Evolutionary conservation across 2,113 vertebrate genomes (phyloP).

Genomic region (Balaeniceps rex): DNA sequence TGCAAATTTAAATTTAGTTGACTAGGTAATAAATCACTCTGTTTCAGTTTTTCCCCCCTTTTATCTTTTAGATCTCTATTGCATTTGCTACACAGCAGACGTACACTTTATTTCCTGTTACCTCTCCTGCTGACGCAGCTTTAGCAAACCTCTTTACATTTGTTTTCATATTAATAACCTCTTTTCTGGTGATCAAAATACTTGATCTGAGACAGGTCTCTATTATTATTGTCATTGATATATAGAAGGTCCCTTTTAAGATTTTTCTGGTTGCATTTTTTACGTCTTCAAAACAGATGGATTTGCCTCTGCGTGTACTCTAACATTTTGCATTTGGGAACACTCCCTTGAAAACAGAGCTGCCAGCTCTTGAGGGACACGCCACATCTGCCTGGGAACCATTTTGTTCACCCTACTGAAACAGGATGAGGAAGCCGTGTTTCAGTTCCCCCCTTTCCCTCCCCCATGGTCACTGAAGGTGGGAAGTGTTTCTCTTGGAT

Average conservation of each 20-base stretch:
- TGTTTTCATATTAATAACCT: neutral
- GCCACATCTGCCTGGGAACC: neutral
- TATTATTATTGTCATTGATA: neutral
- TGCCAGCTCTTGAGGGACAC: neutral
- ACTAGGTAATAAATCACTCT: slow-evolving; percentile 46
- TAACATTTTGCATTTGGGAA: neutral
- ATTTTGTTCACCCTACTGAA: neutral
- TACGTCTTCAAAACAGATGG: neutral
- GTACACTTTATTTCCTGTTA: neutral
- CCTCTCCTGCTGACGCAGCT: neutral
- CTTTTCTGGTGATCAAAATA: neutral
- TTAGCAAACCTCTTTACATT: neutral
- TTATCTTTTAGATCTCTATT: neutral
- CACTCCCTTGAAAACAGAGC: neutral
- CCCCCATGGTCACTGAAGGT: neutral
- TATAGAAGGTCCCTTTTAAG: neutral
- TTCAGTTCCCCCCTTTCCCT: neutral
- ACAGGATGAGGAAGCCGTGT: fast-evolving
- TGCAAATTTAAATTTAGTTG: slow-evolving; percentile 50
- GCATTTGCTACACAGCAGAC: neutral
- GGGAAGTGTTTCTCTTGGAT: neutral
- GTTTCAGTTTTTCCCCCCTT: neutral
- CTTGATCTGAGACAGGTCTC: neutral
- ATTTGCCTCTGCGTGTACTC: neutral
- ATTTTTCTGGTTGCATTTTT: neutral